Base-by-base conservation (phyloP, 2,888 invertebrate species). In the Phyto melanocephala region DNA sequence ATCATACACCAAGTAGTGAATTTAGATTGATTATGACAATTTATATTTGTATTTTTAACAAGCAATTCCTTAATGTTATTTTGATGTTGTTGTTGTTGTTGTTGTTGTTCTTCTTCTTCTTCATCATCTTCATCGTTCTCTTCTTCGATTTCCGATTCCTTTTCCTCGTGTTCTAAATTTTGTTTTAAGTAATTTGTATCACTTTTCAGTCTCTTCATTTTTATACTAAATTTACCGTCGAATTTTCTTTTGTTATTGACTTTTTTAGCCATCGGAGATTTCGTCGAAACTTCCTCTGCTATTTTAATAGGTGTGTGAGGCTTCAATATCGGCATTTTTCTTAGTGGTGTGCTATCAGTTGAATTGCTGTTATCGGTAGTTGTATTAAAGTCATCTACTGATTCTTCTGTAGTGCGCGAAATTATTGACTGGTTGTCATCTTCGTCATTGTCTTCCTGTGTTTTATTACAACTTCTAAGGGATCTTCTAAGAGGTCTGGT, bases 11-110 rank as follows among this genome's bases (percentile, higher is more conserved):
- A 84, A 0, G 24, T 54, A 0, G 75, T 17, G 2, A 85, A 89
- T 11, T 81, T 78, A 0, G 90, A 90, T n/a, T 84, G 85, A 0
- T 87, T 62, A 70, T 90, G 90, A 90, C 89, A 90, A 0, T 87
- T 82, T 0, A 86, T 60, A 72, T 91, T 88, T 0, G 72, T 85
- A 28, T 90, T 89, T 15, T 71, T 78, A 54, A 84, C 6, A 28
- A 28, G 4, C 6, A 28, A 6, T 6, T 3, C 28, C 28, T 6
- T 5, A 28, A n/a, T n/a, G n/a, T 28, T 28, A 28, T 28, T 28
- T 6, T 60, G 10, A 22, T 68, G 20, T 72, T 65, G 20, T 68
- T 10, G 1, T 62, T 83, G 10, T 52, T 72, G 37, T 58, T 24
- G 3, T 13, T 47, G 1, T 4, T 1, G 8, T 11, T 54, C 47